A percentile compares a stretch with the other conserved stretches of the same genome.
phyloP scores from a whole-genome alignment of 2,797 vertebrate species.

The Anisognathus igniventris region DNA sequence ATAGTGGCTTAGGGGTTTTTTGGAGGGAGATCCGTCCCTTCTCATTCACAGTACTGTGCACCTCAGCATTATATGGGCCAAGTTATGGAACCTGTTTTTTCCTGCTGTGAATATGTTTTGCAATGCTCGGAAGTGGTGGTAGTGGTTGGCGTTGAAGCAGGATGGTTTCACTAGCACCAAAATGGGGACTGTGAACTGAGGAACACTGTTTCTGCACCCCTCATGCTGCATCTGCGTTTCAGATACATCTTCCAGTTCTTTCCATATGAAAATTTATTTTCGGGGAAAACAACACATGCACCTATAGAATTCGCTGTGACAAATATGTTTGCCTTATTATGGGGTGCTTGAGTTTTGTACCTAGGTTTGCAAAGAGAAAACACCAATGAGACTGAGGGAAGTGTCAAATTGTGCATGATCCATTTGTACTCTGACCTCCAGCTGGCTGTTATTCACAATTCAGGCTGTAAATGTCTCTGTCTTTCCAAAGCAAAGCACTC shows the following conservation, averaged over 20 bases:
- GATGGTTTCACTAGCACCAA: not conserved
- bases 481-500: not conserved
- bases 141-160: not conserved
- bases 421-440: not conserved
- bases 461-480: not conserved
- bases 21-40: not conserved
- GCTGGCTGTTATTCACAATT: not conserved
- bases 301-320: not conserved
- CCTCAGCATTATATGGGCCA: not conserved
- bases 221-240: rapidly evolving
- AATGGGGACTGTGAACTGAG: not conserved
- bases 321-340: not conserved
- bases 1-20: not conserved
- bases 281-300: not conserved
- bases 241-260: not conserved
- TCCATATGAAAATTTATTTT: not conserved
- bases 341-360: not conserved
- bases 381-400: not conserved
- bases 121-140: not conserved
- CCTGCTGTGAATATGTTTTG: not conserved
- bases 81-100: not conserved
- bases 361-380: not conserved
- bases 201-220: not conserved
- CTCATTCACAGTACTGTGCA: not conserved
- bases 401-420: not conserved